Evolutionary conservation across 2,797 vertebrate genomes (phyloP).

Genomic region (Scolopax bukidnonensis): DNA sequence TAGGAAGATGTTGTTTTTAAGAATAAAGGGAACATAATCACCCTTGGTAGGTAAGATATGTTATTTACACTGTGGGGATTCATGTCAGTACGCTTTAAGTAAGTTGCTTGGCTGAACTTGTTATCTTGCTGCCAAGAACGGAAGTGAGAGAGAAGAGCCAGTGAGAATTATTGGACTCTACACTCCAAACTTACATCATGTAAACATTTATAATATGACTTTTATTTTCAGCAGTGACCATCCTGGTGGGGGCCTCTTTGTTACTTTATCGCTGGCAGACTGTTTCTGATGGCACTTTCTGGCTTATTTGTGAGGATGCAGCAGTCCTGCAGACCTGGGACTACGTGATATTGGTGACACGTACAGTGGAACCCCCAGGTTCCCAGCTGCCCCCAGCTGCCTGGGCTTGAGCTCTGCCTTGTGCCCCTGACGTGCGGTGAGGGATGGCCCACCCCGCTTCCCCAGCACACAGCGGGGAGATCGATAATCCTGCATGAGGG

Average conservation of each 20-base stretch:
- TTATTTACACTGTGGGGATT: slow-evolving; percentile 51
- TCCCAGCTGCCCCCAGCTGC: slow-evolving; percentile 18
- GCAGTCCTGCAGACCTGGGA: background rate
- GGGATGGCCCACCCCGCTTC: background rate
- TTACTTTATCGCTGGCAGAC: slow-evolving; percentile 8
- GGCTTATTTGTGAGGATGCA: background rate
- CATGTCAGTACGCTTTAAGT: slow-evolving; percentile 61
- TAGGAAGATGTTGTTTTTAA: slow-evolving; percentile 17
- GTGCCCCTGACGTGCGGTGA: background rate
- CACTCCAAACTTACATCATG: slow-evolving; percentile 57
- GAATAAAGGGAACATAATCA: slow-evolving; percentile 31
- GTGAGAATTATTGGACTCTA: slow-evolving; percentile 57
- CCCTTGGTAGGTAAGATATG: slow-evolving; percentile 60
- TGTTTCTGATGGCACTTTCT: slow-evolving; percentile 13
- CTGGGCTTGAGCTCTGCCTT: slow-evolving; percentile 31
- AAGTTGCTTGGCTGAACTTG: slow-evolving; percentile 70
- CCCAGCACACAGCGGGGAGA: slow-evolving; percentile 8
- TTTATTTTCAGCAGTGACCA: slow-evolving; percentile 51
- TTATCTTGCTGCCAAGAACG: slow-evolving; percentile 63
- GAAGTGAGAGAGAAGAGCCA: slow-evolving; percentile 67
- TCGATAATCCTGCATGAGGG: background rate
- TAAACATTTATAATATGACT: slow-evolving; percentile 56
- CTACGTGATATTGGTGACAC: background rate
- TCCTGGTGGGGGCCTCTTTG: slow-evolving; percentile 14
- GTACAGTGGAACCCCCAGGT: background rate